phyloP scores from a whole-genome alignment of 1,140 invertebrate species.

The honey bee (Apis mellifera) region Amel_HAv3.1 CM009943.2:1570501-1571000 shows the following conservation, averaged over 20 bases:
- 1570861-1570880: slow-evolving; percentile 1
- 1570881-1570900: background rate
- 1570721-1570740: background rate
- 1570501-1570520: no score
- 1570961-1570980: background rate
- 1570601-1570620: no score
- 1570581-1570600: no score
- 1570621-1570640: no score
- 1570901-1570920: background rate
- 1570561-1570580: no score
- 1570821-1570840: slow-evolving; percentile 40
- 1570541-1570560: no score
- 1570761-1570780: background rate
- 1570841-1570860: slow-evolving; percentile 49
- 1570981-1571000: background rate
- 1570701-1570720: background rate
- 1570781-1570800: slow-evolving; percentile 21
- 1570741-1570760: slow-evolving; percentile 3
- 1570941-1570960: background rate
- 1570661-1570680: no score
- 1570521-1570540: no score
- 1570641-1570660: no score
- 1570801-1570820: slow-evolving; percentile 42
- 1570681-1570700: no score
- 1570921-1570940: background rate